Conservation (phyloP, 2,888 invertebrate genomes). For the Perizoma affinitatum region DNA sequence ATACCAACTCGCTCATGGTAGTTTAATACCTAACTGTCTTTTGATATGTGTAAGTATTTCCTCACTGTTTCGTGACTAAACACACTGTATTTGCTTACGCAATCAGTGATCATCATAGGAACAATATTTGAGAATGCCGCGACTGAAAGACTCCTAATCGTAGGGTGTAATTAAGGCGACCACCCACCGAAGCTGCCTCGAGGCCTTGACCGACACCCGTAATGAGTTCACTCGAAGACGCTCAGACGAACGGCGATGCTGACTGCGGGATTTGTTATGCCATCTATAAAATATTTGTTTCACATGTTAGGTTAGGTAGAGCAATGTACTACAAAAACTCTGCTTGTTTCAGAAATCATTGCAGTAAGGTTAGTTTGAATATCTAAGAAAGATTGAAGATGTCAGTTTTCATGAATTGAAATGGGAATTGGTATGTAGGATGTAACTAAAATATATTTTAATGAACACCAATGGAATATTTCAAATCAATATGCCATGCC, state of each 20-base stretch:
- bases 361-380: background rate
- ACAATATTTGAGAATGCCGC: conserved; percentile 19
- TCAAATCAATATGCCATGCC: too few species aligned
- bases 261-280: conserved; percentile 46
- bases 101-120: conserved; percentile 11
- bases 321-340: background rate
- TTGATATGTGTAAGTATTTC: too few species aligned
- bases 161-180: conserved; percentile 81
- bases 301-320: too few species aligned
- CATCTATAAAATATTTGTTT: conserved; percentile 10
- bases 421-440: too few species aligned
- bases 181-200: conserved; percentile 80
- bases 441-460: too few species aligned
- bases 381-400: too few species aligned
- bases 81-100: background rate
- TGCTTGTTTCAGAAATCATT: background rate
- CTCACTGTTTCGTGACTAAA: too few species aligned
- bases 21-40: too few species aligned
- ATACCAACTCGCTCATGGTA: too few species aligned
- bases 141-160: conserved; percentile 63
- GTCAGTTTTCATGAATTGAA: too few species aligned
- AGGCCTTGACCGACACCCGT: conserved; percentile 82
- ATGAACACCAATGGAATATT: too few species aligned
- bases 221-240: conserved; percentile 72
- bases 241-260: conserved; percentile 39